Conservation (phyloP, 92 coral and sea anemone genomes). For the Paragorgia papillata region DNA sequence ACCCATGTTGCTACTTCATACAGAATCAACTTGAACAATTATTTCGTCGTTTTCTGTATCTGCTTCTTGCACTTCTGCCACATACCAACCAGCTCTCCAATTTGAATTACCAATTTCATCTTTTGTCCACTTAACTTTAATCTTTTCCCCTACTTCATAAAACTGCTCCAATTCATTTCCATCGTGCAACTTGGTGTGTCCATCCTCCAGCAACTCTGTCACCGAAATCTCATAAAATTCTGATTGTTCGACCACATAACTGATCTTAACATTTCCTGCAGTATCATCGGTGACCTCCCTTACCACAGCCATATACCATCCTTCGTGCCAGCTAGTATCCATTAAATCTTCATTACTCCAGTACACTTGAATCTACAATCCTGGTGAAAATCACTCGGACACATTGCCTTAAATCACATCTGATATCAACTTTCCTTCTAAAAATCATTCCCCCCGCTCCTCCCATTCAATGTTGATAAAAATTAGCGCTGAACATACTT, state of each 20-base stretch:
- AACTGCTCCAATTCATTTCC: constrained; percentile 40
- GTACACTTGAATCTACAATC: constrained; percentile 37
- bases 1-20: no score
- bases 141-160: constrained; percentile 56
- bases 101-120: no score
- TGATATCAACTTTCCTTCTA: no score
- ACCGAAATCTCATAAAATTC: constrained; percentile 25
- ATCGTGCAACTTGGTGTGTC: constrained; percentile 9
- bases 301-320: constrained; percentile 53
- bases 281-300: constrained; percentile 18
- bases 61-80: no score
- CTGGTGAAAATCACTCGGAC: no score
- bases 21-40: constrained; percentile 49
- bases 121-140: constrained; percentile 58
- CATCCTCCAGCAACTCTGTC: constrained; percentile 19
- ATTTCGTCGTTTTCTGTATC: constrained; percentile 51
- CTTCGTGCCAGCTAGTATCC: constrained; percentile 53
- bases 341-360: constrained; percentile 36
- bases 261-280: constrained; percentile 8
- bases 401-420: no score
- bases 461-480: no score
- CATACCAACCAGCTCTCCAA: no score
- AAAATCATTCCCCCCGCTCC: no score
- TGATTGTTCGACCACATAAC: constrained; percentile 47
- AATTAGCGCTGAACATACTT: no score